Evolutionary conservation across 2,113 vertebrate species (phyloP), one percentile per base, ranked within the genome.

Genomic region (Neolamprologus sp.): DNA sequence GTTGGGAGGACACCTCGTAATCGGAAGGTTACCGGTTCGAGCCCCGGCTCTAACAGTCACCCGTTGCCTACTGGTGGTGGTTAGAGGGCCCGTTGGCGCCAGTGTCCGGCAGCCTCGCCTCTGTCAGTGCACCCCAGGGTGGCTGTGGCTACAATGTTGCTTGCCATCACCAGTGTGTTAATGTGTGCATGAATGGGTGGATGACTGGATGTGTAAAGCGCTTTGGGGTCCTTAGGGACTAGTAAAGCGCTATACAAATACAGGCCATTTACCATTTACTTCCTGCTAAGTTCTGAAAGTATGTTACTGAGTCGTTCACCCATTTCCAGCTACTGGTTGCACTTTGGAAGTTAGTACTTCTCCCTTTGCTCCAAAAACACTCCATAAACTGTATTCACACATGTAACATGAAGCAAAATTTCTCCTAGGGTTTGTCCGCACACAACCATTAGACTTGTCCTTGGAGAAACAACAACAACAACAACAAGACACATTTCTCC

Each of bases 41-140:
- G 57, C 28, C 14, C 57, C 2, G 3, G 57, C 14, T 60, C 14
- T 4, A 9, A 60, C 14, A 30, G 57, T 60, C 26, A 60, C 8
- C 14, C 3, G 1, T 28, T 58, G 55, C 55, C 55, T 58, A 58
- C 23, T 57, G 0, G 1, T 60, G 0, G 57, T 60, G 57, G 57
- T 9, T 0, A 60, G 14, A 9, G 2, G 5, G 14, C 13, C 55
- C 13, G 5, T 3, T 30, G 55, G 55, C 1, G 0, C 55, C 55
- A 58, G 57, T 58, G 26, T 58, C 57, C 3, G 0, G 14, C 7
- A 17, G 26, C 57, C 5, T 58, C 1, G 26, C 8, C 57, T 58
- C 26, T 17, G 26, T 58, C 26, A 4, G 57, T 0, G 14, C 14
- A 0, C 57, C 26, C 57, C 57, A 60, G 57, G 26, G 55, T 58